phyloP scores from a whole-genome alignment of 1,140 invertebrate genomes.

The Lordiphosa clarofinis region DNA sequence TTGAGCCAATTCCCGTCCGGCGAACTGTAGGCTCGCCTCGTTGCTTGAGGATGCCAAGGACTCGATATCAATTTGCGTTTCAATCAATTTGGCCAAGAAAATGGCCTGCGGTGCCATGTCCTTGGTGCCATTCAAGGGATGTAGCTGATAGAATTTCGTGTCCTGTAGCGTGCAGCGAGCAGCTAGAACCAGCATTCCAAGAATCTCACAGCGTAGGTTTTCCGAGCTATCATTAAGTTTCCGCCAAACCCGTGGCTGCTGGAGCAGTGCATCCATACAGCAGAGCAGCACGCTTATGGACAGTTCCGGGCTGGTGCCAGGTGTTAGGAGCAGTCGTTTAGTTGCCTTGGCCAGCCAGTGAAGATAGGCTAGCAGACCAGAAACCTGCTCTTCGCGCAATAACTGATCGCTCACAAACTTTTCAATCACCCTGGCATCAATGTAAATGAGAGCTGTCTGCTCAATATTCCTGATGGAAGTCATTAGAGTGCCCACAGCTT shows the following conservation, averaged over 20 bases:
- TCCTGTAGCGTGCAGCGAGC: constrained; percentile 53
- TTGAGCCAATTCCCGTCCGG: constrained; percentile 52
- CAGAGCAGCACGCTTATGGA: constrained; percentile 33
- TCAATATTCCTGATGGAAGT: constrained; percentile 48
- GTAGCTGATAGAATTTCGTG: constrained; percentile 74
- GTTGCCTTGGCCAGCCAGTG: constrained; percentile 29
- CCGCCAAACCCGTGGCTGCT: constrained; percentile 59
- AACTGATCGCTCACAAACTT: constrained; percentile 73
- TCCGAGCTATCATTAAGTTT: constrained; percentile 47
- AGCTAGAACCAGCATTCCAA: constrained; percentile 43
- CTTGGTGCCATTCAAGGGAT: constrained; percentile 28
- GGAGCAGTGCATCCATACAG: constrained; percentile 57
- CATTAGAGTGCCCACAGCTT: constrained; percentile 56
- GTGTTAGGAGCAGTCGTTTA: constrained; percentile 24
- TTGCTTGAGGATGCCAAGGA: constrained; percentile 21
- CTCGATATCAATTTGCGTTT: constrained; percentile 72
- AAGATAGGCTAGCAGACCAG: constrained; percentile 42
- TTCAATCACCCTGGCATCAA: constrained; percentile 69
- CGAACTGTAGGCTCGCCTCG: constrained; percentile 28
- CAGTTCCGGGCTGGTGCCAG: constrained; percentile 21
- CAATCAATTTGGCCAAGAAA: constrained; percentile 78
- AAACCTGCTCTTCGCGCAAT: constrained; percentile 56
- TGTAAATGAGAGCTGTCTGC: constrained; percentile 67
- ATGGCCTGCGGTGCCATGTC: constrained; percentile 59
- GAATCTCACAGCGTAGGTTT: constrained; percentile 44